A percentile compares a stretch with the other conserved stretches of the same genome.
phyloP scores from a whole-genome alignment of 2,888 invertebrate genomes.

The Apamea sordens region DNA sequence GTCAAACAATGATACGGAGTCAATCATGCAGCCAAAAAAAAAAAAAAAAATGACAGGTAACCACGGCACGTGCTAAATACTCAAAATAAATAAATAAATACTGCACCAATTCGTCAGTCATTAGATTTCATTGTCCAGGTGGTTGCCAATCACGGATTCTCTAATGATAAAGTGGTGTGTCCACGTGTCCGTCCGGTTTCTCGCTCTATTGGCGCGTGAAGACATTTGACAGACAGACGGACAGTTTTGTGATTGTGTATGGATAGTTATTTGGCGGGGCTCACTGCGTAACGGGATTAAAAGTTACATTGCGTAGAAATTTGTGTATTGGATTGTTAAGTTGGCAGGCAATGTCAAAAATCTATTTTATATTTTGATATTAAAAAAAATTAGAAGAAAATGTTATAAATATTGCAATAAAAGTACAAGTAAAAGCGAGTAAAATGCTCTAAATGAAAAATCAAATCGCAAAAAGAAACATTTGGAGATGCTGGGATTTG shows the following conservation, averaged over 20 bases:
- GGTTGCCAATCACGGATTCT: conserved; percentile 61
- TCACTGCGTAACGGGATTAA: background rate
- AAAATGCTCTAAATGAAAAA: background rate
- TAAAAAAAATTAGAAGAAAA: background rate
- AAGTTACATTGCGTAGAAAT: background rate
- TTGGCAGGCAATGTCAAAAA: background rate
- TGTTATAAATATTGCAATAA: background rate
- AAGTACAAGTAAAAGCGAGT: fast-evolving
- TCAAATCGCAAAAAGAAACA: conserved; percentile 42
- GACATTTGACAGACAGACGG: conserved; percentile 61
- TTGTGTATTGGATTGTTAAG: background rate
- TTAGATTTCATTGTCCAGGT: conserved; percentile 62
- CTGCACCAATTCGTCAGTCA: conserved; percentile 42
- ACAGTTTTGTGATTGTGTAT: conserved; percentile 23
- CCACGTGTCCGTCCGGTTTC: conserved; percentile 76
- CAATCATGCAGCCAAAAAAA: background rate
- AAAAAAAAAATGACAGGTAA: background rate
- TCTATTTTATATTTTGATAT: too few species aligned
- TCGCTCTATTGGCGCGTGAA: conserved; percentile 79
- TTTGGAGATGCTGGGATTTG: conserved; percentile 92
- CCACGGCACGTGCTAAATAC: conserved; percentile 34
- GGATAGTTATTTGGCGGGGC: conserved; percentile 6
- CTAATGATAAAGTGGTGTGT: conserved; percentile 44
- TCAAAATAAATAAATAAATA: conserved; percentile 25
- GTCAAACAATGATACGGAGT: background rate